Evolutionary conservation across 2,113 vertebrate species (phyloP).

Genomic region (Poeciliopsis occidentalis): DNA sequence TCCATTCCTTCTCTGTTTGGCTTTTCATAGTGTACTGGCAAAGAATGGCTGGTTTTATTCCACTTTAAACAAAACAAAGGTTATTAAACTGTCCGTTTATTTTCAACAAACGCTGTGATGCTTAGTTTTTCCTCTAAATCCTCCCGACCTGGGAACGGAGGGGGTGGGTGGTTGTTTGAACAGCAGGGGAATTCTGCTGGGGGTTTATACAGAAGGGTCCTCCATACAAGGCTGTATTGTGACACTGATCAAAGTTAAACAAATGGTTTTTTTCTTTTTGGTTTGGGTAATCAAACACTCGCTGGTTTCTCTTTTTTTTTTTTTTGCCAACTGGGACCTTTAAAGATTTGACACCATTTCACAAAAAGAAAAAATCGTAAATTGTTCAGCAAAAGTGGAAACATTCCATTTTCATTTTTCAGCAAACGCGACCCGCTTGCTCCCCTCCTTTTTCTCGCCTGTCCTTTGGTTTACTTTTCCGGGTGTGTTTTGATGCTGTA

Average conservation of each 20-base stretch:
- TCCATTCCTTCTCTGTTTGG: conserved; percentile 72
- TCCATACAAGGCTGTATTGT: conserved; percentile 79
- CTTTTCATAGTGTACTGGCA: conserved; percentile 79
- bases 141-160: background rate
- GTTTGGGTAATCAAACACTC: conserved; percentile 37
- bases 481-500: conserved; percentile 25
- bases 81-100: conserved; percentile 84
- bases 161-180: conserved; percentile 19
- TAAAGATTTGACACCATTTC: background rate
- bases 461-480: background rate
- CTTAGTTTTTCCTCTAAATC: conserved; percentile 73
- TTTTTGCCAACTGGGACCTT: background rate
- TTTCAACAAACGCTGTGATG: conserved; percentile 86
- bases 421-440: background rate
- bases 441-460: conserved; percentile 2
- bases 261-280: background rate
- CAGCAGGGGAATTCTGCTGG: conserved; percentile 74
- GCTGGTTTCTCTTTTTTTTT: background rate
- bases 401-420: conserved; percentile 67
- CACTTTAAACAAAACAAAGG: conserved; percentile 68
- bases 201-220: conserved; percentile 81
- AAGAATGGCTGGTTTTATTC: conserved; percentile 77
- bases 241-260: conserved; percentile 76
- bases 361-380: background rate
- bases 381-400: background rate